Conservation (phyloP, 2,797 vertebrate genomes). For the Eulemur albifrons region DNA sequence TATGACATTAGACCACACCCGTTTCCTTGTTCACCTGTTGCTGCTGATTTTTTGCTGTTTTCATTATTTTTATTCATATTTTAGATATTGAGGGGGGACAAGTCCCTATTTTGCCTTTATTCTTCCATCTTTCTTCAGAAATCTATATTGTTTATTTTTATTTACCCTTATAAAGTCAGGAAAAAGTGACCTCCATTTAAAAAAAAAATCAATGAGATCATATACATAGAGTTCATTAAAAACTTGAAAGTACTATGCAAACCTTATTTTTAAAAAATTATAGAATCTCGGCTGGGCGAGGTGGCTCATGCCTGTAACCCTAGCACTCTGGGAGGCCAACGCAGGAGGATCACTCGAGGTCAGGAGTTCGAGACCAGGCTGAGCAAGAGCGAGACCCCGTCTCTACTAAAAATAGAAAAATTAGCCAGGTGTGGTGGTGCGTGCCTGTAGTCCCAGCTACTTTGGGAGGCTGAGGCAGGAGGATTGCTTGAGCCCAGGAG, state of each 20-base stretch:
- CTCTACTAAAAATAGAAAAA: too few species aligned
- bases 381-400: too few species aligned
- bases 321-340: too few species aligned
- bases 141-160: not conserved
- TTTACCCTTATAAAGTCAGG: not conserved
- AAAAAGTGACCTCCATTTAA: not conserved
- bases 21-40: not conserved
- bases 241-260: not conserved
- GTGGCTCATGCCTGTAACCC: too few species aligned
- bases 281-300: not conserved
- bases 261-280: not conserved
- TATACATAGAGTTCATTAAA: not conserved
- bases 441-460: too few species aligned
- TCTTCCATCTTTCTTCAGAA: not conserved
- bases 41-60: not conserved
- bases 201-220: not conserved
- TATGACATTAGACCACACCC: fast-evolving
- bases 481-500: too few species aligned
- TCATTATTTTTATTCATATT: not conserved
- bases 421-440: fast-evolving
- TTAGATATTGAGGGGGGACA: not conserved
- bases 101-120: not conserved
- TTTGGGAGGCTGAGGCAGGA: too few species aligned
- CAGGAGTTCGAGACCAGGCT: too few species aligned
- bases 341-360: too few species aligned